Evolutionary conservation across 1,140 invertebrate species (phyloP).

Genomic region (Choristoneura fumiferana): DNA sequence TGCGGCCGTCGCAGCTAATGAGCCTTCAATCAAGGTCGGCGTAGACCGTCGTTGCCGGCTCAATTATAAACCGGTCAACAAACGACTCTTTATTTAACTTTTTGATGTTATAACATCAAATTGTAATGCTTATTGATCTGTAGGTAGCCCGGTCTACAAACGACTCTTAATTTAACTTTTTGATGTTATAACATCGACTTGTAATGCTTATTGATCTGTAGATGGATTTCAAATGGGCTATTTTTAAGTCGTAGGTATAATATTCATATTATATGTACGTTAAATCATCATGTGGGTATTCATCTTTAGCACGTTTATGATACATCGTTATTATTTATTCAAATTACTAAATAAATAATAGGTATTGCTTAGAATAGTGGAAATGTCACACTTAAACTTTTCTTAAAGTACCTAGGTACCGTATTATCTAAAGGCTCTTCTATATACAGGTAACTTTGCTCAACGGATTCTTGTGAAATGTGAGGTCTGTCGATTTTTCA

Average conservation of each 20-base stretch:
- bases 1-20: slow-evolving; percentile 48
- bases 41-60: slow-evolving; percentile 24
- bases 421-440: too few species aligned
- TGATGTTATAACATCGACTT: slow-evolving; percentile 11
- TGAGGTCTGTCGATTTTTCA: too few species aligned
- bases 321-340: slow-evolving; percentile 12
- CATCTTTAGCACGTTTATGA: background rate
- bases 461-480: too few species aligned
- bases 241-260: slow-evolving; percentile 6
- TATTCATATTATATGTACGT: slow-evolving; percentile 8
- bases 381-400: too few species aligned
- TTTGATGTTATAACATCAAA: slow-evolving; percentile 18
- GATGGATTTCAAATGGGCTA: slow-evolving; percentile 11
- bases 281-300: slow-evolving; percentile 10
- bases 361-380: too few species aligned
- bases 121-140: slow-evolving; percentile 5
- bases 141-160: slow-evolving; percentile 31
- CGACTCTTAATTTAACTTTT: slow-evolving; percentile 21
- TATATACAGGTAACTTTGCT: too few species aligned
- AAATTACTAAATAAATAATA: slow-evolving; percentile 6
- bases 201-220: slow-evolving; percentile 6
- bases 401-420: too few species aligned
- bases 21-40: slow-evolving; percentile 75
- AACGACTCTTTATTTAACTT: slow-evolving; percentile 20
- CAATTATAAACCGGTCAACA: slow-evolving; percentile 44